These are phyloP conservation scores for Eupithecia subfuscata DNA, from an alignment of 2,888 invertebrate genomes.

Conservation along the genomic window DNA sequence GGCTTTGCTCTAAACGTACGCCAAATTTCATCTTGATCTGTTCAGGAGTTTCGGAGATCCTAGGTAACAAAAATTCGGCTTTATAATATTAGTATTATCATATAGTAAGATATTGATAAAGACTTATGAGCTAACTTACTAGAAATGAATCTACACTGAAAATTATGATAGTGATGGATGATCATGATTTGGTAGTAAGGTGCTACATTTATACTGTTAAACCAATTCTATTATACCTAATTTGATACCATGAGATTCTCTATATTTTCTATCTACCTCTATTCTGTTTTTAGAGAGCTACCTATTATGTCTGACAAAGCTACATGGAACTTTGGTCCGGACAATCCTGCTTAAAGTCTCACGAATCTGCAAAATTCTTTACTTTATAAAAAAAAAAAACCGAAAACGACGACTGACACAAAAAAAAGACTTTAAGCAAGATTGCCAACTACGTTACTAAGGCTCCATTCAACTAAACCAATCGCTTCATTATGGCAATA, in stretches of 20 bases:
- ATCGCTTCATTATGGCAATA: neutral
- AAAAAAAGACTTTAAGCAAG: conserved; percentile 80
- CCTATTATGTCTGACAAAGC: neutral
- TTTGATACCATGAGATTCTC: neutral
- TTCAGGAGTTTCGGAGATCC: too few relatives aligned
- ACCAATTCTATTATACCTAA: neutral
- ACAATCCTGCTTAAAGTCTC: conserved; percentile 71
- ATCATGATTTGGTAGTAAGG: neutral
- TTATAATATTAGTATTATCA: too few relatives aligned
- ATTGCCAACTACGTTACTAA: conserved; percentile 49
- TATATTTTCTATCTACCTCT: neutral
- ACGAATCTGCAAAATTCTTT: conserved; percentile 81
- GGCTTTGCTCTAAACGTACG: too few relatives aligned
- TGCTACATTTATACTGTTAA: neutral
- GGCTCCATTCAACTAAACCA: neutral
- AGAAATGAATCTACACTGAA: neutral
- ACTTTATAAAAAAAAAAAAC: conserved; percentile 41
- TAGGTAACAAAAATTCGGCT: too few relatives aligned
- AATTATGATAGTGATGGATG: neutral
- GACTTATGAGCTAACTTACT: neutral
- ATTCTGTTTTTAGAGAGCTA: neutral
- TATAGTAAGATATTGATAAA: neutral
- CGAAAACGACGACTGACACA: conserved; percentile 10
- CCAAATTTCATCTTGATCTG: too few relatives aligned
- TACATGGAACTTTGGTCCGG: neutral